phyloP scores from a whole-genome alignment of 1,140 invertebrate species.

The Chrysopa pallens region DNA sequence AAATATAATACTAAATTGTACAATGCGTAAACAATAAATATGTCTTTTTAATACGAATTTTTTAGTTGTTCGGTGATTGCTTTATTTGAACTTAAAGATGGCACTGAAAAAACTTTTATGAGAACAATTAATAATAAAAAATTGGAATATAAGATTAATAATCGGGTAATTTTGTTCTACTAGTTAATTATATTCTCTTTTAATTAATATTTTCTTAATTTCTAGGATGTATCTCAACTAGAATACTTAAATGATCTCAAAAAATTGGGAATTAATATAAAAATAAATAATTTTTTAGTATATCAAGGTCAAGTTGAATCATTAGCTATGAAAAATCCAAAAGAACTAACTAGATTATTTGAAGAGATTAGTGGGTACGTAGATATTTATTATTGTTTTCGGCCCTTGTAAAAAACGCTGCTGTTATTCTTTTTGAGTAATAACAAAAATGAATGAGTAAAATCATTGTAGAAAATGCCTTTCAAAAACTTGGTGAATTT shows the following conservation, averaged over 20 bases:
- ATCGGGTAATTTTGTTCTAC: too few species aligned
- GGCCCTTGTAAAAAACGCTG: too few species aligned
- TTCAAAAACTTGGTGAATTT: too few species aligned
- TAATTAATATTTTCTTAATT: too few species aligned
- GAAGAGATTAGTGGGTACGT: conserved; percentile 92
- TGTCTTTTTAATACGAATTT: too few species aligned
- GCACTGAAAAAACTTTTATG: conserved; percentile 74
- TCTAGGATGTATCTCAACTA: conserved; percentile 70
- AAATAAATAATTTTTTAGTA: conserved; percentile 99
- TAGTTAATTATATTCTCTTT: too few species aligned
- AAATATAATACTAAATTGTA: not conserved
- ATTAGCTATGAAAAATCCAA: conserved; percentile 99
- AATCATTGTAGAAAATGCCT: too few species aligned
- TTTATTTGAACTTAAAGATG: conserved; percentile 72
- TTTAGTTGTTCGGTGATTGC: conserved; percentile 77
- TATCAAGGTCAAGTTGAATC: conserved; percentile 99
- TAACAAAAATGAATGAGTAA: too few species aligned
- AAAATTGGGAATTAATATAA: conserved; percentile 93
- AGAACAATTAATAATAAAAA: conserved; percentile 80
- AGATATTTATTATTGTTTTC: conserved; percentile 4
- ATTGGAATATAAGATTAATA: conserved; percentile 91
- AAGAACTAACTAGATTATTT: conserved; percentile 91
- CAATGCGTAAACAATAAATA: too few species aligned
- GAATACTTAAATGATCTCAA: conserved; percentile 82
- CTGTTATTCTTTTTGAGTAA: too few species aligned